Evolutionary conservation across 2,797 vertebrate genomes (phyloP).

Genomic region (Gobio occitaniae): DNA sequence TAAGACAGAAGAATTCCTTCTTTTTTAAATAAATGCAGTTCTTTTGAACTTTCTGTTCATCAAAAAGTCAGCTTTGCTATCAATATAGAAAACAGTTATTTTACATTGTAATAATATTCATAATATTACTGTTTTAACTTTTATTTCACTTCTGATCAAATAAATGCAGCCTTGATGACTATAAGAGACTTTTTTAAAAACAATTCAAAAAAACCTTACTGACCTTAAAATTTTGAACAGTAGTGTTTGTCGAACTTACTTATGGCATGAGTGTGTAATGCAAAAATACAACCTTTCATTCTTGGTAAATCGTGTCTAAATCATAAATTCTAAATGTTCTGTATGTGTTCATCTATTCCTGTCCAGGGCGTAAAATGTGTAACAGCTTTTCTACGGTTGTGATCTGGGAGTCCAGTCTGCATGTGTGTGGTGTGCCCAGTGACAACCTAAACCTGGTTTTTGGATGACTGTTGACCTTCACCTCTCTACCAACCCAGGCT

Average conservation of each 20-base stretch:
- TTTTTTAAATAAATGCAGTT: too few species aligned
- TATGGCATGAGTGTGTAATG: not conserved
- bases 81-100: not conserved
- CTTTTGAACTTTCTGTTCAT: too few species aligned
- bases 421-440: conserved; percentile 44
- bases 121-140: not conserved
- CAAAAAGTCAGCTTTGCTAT: not conserved
- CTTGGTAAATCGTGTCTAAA: not conserved
- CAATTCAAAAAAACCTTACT: not conserved
- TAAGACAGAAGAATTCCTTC: too few species aligned
- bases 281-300: not conserved
- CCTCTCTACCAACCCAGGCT: conserved; percentile 44
- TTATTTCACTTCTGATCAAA: not conserved
- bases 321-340: not conserved
- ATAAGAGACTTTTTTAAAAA: not conserved
- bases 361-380: conserved; percentile 2
- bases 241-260: not conserved
- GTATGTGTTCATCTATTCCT: conserved; percentile 1
- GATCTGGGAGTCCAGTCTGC: conserved; percentile 30
- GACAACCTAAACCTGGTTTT: conserved; percentile 51
- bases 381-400: conserved; percentile 26
- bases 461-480: conserved; percentile 58
- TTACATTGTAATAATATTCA: not conserved
- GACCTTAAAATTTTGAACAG: not conserved
- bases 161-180: not conserved